These are phyloP conservation scores for Dinothrombium tinctorium DNA, from an alignment of 1,140 invertebrate species.

Conservation along the genomic window DNA sequence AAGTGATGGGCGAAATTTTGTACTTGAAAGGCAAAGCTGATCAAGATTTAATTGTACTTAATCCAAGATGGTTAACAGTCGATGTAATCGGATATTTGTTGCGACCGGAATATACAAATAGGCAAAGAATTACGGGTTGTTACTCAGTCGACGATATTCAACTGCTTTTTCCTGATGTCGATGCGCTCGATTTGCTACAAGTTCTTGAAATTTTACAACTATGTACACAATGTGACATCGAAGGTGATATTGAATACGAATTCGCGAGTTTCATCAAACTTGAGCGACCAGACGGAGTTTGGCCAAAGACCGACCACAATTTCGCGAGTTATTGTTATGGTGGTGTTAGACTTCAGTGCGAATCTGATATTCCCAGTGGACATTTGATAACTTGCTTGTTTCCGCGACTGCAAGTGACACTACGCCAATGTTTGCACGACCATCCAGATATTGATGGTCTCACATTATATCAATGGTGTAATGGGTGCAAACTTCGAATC, in stretches of 20 bases:
- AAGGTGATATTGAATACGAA: constrained; percentile 47
- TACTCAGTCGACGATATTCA: constrained; percentile 55
- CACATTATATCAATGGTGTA: constrained; percentile 54
- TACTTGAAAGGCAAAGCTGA: constrained; percentile 13
- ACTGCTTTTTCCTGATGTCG: constrained; percentile 42
- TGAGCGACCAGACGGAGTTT: constrained; percentile 39
- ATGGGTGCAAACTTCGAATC: constrained; percentile 48
- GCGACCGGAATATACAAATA: constrained; percentile 35
- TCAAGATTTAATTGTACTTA: constrained; percentile 42
- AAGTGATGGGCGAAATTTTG: constrained; percentile 37
- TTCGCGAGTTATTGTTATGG: constrained; percentile 20
- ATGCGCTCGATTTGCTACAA: constrained; percentile 40
- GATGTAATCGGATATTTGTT: constrained; percentile 45
- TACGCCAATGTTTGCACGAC: not conserved
- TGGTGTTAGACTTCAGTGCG: constrained; percentile 34
- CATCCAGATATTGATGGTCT: constrained; percentile 4
- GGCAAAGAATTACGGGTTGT: constrained; percentile 42
- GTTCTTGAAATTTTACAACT: constrained; percentile 41
- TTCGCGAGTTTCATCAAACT: constrained; percentile 53
- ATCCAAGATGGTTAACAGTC: constrained; percentile 44
- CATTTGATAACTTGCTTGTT: constrained; percentile 37
- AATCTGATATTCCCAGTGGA: constrained; percentile 27
- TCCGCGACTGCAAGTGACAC: constrained; percentile 36
- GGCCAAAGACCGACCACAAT: not conserved
- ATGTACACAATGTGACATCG: constrained; percentile 47